A percentile compares a stretch with the other conserved stretches of the same genome.
Evolutionary conservation across 2,113 vertebrate species (phyloP).

Genomic region (Dipodomys spectabilis): DNA sequence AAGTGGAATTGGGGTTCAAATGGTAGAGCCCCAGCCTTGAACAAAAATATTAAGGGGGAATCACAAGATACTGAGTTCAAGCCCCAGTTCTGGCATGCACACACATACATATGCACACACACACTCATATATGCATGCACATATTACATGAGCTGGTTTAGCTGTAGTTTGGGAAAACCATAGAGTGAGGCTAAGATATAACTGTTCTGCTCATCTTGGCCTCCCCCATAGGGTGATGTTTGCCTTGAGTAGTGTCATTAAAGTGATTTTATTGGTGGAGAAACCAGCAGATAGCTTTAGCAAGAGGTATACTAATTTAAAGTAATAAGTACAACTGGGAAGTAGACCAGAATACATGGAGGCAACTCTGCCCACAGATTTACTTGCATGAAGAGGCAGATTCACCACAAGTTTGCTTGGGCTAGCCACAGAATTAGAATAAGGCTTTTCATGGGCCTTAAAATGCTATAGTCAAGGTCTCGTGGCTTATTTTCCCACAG

Average conservation of each 20-base stretch:
- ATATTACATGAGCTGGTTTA: neutral
- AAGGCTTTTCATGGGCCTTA: neutral
- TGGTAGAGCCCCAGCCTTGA: no score
- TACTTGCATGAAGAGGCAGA: neutral
- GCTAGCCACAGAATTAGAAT: neutral
- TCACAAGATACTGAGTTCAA: no score
- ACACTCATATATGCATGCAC: no score
- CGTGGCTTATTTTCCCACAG: neutral
- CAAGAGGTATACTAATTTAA: neutral
- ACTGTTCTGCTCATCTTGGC: neutral
- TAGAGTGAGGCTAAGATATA: neutral
- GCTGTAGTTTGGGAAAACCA: neutral
- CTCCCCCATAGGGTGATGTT: neutral
- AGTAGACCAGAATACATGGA: neutral
- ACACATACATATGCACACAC: no score
- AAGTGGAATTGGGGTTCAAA: no score
- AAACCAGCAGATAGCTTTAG: neutral
- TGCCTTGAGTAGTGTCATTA: neutral
- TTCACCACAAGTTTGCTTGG: neutral
- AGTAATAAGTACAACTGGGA: neutral
- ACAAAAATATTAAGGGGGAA: no score
- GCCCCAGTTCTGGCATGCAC: no score
- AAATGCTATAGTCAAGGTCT: neutral
- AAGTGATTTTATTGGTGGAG: conserved; percentile 12
- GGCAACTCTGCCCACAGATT: neutral